Evolutionary conservation across 1,140 invertebrate genomes (phyloP).

Genomic region (Drosophila teissieri): DNA sequence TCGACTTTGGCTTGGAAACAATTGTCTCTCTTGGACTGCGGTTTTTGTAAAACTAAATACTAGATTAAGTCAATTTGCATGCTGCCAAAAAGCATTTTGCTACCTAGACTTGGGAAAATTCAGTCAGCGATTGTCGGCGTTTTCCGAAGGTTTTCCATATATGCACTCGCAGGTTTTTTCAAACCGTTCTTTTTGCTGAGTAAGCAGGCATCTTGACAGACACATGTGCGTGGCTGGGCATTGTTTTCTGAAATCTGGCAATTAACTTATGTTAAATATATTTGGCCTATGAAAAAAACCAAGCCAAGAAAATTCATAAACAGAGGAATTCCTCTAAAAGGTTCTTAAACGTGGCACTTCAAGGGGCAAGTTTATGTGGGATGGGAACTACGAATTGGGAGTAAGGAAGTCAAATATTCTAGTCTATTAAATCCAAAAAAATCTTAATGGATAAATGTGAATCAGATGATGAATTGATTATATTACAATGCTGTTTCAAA

Average conservation of each 20-base stretch:
- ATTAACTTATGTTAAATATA: conserved; percentile 54
- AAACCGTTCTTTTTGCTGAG: conserved; percentile 23
- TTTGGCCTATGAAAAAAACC: conserved; percentile 24
- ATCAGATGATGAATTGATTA: too few species aligned
- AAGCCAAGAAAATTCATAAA: conserved; percentile 23
- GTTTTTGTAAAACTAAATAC: conserved; percentile 73
- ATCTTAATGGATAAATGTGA: neutral
- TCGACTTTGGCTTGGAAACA: conserved; percentile 58
- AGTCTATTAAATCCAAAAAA: too few species aligned
- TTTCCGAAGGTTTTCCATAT: conserved; percentile 77
- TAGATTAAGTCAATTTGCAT: conserved; percentile 82
- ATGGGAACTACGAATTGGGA: conserved; percentile 2
- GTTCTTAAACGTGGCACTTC: conserved; percentile 21
- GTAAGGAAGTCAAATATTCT: conserved; percentile 4
- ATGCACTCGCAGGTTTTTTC: conserved; percentile 30
- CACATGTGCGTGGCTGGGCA: conserved; percentile 63
- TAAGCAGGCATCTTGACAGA: conserved; percentile 38
- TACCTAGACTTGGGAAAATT: conserved; percentile 77
- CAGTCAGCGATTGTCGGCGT: conserved; percentile 65
- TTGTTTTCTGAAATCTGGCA: conserved; percentile 46
- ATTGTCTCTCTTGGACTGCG: conserved; percentile 70
- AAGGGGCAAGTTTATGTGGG: conserved; percentile 28
- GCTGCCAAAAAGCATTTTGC: conserved; percentile 66
- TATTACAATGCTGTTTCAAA: too few species aligned
- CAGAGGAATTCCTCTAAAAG: conserved; percentile 11